A percentile compares a stretch with the other conserved stretches of the same genome.
These are phyloP conservation scores for Muscicapa striata DNA, from an alignment of 2,797 vertebrate species.

Conservation along the genomic window DNA sequence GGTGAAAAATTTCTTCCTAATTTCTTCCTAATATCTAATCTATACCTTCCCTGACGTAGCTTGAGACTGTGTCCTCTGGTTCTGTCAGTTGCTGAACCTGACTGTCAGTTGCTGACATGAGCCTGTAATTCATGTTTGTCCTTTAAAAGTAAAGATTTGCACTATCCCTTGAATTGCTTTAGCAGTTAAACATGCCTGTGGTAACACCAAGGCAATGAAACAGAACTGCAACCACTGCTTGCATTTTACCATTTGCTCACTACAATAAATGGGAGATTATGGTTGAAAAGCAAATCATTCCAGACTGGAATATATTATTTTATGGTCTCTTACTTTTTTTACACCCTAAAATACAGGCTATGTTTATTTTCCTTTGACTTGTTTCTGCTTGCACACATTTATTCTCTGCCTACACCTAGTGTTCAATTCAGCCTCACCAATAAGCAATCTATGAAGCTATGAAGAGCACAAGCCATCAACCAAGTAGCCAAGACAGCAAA, in stretches of 20 bases:
- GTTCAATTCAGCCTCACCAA: neutral
- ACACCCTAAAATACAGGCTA: neutral
- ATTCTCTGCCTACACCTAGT: fast-evolving
- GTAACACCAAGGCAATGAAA: neutral
- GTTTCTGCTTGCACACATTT: neutral
- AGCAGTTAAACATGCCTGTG: neutral
- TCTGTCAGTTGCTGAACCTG: too few species aligned
- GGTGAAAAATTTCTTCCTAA: too few species aligned
- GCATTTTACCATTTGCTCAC: neutral
- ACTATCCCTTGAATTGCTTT: neutral
- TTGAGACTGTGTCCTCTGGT: too few species aligned
- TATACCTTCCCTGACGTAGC: too few species aligned
- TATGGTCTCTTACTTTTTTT: neutral
- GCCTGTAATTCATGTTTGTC: neutral
- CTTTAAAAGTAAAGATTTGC: neutral
- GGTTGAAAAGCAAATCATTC: neutral
- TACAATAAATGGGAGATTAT: neutral
- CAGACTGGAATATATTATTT: neutral
- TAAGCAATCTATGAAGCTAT: neutral
- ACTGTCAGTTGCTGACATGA: too few species aligned
- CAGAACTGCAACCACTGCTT: neutral
- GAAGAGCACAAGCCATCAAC: neutral
- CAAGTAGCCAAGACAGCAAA: neutral
- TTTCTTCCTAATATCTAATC: too few species aligned
- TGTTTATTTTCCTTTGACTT: neutral